These are phyloP conservation scores for Urocitellus parryii DNA, from an alignment of 2,113 vertebrate species.

Conservation along the genomic window DNA sequence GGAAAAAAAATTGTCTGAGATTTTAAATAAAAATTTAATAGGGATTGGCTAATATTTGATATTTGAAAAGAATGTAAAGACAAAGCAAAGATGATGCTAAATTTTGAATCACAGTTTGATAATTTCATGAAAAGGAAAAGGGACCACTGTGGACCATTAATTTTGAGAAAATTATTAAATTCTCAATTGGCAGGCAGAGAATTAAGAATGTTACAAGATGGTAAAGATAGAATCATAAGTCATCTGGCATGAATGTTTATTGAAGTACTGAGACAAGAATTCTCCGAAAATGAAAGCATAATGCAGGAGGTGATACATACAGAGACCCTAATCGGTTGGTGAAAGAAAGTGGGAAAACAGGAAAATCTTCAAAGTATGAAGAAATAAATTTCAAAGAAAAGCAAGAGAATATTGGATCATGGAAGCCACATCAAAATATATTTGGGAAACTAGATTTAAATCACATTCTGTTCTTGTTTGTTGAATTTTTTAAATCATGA, in stretches of 20 bases:
- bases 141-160: neutral
- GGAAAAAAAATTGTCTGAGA: neutral
- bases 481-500: neutral
- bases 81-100: neutral
- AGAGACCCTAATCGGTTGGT: neutral
- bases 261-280: neutral
- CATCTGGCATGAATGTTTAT: neutral
- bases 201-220: neutral
- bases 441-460: neutral
- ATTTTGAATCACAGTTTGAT: neutral
- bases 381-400: neutral
- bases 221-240: neutral
- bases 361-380: neutral
- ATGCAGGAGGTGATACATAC: neutral
- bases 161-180: neutral
- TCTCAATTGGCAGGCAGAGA: neutral
- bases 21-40: neutral
- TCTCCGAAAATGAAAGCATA: neutral
- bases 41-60: neutral
- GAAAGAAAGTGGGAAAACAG: neutral
- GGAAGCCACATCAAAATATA: neutral
- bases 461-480: neutral
- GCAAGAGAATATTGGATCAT: neutral
- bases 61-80: neutral
- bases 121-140: neutral